Conservation (phyloP, 2,113 vertebrate species). For the Triplophysa siluroides region DNA sequence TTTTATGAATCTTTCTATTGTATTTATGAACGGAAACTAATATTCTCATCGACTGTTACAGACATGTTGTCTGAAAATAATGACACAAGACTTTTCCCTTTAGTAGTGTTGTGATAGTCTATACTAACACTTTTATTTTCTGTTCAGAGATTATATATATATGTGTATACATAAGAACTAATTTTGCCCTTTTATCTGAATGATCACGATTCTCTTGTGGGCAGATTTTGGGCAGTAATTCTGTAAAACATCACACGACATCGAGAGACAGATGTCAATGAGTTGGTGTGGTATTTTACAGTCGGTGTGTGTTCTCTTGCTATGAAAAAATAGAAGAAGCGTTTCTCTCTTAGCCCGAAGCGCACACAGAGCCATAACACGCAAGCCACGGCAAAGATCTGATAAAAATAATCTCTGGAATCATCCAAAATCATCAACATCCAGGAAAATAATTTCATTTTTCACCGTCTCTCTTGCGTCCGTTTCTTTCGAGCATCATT, state of each 20-base stretch:
- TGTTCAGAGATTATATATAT: too few relatives aligned
- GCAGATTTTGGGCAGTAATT: neutral
- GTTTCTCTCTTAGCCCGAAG: slow-evolving; percentile 1
- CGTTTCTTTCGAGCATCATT: slow-evolving; percentile 3
- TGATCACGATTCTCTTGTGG: too few relatives aligned
- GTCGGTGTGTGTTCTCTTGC: neutral
- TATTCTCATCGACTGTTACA: too few relatives aligned
- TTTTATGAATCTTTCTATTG: too few relatives aligned
- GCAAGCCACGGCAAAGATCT: neutral
- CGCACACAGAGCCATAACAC: neutral
- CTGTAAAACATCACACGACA: neutral
- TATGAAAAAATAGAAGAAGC: slow-evolving; percentile 11
- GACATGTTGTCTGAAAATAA: too few relatives aligned
- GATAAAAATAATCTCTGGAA: neutral
- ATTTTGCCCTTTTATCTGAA: too few relatives aligned
- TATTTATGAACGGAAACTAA: too few relatives aligned
- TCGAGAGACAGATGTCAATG: slow-evolving; percentile 6
- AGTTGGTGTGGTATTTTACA: neutral
- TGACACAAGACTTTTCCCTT: too few relatives aligned
- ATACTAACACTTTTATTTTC: too few relatives aligned
- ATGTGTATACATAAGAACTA: too few relatives aligned
- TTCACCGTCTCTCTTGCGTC: neutral
- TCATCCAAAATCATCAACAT: neutral
- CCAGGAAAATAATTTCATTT: slow-evolving; percentile 10
- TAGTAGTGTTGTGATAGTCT: too few relatives aligned